These are phyloP conservation scores for Digitonthophagus gazella DNA, from an alignment of 2,888 invertebrate genomes.

Conservation along the genomic window DNA sequence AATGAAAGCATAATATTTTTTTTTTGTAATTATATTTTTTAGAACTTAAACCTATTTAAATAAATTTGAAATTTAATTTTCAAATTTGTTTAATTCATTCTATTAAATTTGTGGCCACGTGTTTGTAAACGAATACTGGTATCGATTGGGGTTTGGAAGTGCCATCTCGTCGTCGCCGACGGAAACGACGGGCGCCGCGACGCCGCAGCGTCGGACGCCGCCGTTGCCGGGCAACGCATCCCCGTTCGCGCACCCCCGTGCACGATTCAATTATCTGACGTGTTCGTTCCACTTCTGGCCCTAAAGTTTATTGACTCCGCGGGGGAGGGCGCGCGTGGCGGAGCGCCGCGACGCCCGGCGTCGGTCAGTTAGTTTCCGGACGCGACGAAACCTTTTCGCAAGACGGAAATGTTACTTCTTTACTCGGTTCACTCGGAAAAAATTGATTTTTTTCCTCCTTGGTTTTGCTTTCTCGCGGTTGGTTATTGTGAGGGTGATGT, in stretches of 20 bases:
- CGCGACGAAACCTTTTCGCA: background rate
- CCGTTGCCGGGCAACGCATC: conserved; percentile 50
- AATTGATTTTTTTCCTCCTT: background rate
- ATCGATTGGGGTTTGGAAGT: conserved; percentile 42
- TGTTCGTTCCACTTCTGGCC: conserved; percentile 40
- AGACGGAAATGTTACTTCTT: background rate
- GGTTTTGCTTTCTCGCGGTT: background rate
- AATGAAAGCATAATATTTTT: too few relatives aligned
- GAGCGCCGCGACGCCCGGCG: conserved; percentile 9
- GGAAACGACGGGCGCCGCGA: conserved; percentile 6
- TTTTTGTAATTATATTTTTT: too few relatives aligned
- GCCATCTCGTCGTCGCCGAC: conserved; percentile 49
- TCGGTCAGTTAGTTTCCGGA: background rate
- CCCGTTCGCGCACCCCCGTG: conserved; percentile 39
- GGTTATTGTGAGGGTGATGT: background rate
- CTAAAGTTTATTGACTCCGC: conserved; percentile 48
- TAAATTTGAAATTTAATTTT: too few relatives aligned
- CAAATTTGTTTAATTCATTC: too few relatives aligned
- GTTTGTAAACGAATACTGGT: background rate
- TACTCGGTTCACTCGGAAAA: background rate
- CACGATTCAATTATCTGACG: conserved; percentile 52
- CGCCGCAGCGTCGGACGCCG: conserved; percentile 47
- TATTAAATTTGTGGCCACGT: background rate
- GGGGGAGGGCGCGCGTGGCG: conserved; percentile 36
- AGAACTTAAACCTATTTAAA: too few relatives aligned